Evolutionary conservation across 2,888 invertebrate genomes (phyloP), one percentile per base, ranked within the genome.

Genomic region (Chrysolina americana): DNA sequence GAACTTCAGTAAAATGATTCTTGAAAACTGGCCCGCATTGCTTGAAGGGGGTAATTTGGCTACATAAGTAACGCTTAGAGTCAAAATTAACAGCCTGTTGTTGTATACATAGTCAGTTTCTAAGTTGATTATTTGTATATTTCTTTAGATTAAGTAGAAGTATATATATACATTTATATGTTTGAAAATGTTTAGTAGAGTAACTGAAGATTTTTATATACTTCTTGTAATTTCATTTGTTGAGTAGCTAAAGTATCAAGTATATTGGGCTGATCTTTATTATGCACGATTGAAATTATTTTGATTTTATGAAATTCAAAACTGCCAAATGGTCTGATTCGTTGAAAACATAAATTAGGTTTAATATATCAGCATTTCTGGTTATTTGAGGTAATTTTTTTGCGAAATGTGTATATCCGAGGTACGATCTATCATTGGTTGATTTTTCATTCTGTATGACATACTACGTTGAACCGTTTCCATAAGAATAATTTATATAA

Each of bases 251-350:
- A 36, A 53, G 53, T 56, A 72, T 36, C 63, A 62, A 70, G 28
- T 70, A 36, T 70, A 44, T 36, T 59, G 62, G 56, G 64, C 68
- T 72, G 41, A 59, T 65, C 19, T 56, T 63, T 68, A 72, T 72
- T 72, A 72, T 77, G 79, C 81, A 81, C 81, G 81, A 80, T 70
- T 76, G 79, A 79, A 81, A 79, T 79, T 81, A 81, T 79, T 28
- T 23, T 50, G 47, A 66, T 10, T 36, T 15, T 36, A 13, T 59
- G 8, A 28, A 28, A 36, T 17, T 4, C 2, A 19, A 59, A 48
- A 65, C 65, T 71, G 59, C 65, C 56, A 56, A 65, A 65, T 71
- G 65, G 56, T 71, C 56, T 71, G 53, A 48, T 17, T 15, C 5
- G 2, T 41, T 69, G 6, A 8, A 36, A 36, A 36, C 8, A 36